Percentiles rank a stretch among this genome's conserved stretches.
phyloP scores from a whole-genome alignment of 2,113 vertebrate species.

The Limnothrissa miodon region DNA sequence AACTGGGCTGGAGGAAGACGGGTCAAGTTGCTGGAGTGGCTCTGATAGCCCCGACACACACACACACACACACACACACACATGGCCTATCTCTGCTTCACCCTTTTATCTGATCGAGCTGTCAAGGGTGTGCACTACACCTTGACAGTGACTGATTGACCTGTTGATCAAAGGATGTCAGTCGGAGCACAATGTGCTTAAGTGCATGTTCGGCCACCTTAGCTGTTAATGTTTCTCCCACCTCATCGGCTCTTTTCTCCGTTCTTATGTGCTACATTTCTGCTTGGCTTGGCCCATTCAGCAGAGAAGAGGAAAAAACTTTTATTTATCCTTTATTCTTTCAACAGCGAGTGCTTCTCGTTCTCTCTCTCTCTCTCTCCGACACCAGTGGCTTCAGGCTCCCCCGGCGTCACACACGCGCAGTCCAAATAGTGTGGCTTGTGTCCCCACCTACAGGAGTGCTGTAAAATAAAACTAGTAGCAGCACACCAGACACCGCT shows the following conservation, averaged over 20 bases:
- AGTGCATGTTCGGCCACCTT: constrained; percentile 11
- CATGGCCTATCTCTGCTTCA: constrained; percentile 31
- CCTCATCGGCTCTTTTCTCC: background rate
- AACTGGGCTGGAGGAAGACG: constrained; percentile 33
- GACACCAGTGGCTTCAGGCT: background rate
- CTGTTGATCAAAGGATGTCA: constrained; percentile 13
- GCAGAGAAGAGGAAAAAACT: no score
- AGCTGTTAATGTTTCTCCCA: background rate
- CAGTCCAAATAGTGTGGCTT: constrained; percentile 11
- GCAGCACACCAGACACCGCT: background rate
- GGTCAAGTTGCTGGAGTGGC: constrained; percentile 44
- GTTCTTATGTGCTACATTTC: background rate
- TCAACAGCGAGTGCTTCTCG: background rate
- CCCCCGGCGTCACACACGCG: background rate
- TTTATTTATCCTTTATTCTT: background rate
- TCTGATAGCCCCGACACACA: constrained; percentile 27
- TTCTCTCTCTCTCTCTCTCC: background rate
- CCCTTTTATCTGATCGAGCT: constrained; percentile 25
- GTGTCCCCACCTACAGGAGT: constrained; percentile 40
- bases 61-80: constrained; percentile 40
- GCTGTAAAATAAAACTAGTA: constrained; percentile 21
- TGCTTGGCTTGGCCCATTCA: background rate
- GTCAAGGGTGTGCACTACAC: constrained; percentile 20
- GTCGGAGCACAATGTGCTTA: background rate
- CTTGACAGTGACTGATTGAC: constrained; percentile 21